A percentile compares a stretch with the other conserved stretches of the same genome.
These are phyloP conservation scores for Lepidothrix coronata DNA, from an alignment of 2,113 vertebrate species.

Conservation along the genomic window DNA sequence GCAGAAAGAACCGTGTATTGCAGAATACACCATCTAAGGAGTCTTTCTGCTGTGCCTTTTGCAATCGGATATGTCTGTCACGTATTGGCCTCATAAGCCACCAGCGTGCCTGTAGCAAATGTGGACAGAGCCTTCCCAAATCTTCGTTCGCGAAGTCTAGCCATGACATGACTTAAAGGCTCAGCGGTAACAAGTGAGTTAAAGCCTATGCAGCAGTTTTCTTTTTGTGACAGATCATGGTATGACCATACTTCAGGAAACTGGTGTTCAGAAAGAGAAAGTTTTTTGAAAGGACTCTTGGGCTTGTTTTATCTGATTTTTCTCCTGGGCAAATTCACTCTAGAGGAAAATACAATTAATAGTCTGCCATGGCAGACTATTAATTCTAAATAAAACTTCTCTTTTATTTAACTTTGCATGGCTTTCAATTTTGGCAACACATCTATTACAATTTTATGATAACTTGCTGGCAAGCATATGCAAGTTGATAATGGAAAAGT, in stretches of 20 bases:
- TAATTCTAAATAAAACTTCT: conserved; percentile 49
- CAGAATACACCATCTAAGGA: no score
- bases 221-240: conserved; percentile 15
- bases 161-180: neutral
- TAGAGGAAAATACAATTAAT: conserved; percentile 10
- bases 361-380: neutral
- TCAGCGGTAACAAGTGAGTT: neutral
- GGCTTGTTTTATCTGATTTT: neutral
- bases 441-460: conserved; percentile 17
- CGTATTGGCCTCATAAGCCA: no score
- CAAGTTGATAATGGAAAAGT: neutral
- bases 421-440: conserved; percentile 40
- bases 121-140: no score
- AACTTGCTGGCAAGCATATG: conserved; percentile 25
- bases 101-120: no score
- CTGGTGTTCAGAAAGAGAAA: conserved; percentile 1
- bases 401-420: conserved; percentile 22
- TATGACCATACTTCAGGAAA: conserved; percentile 21
- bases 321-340: conserved; percentile 13
- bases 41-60: no score
- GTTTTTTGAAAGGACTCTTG: neutral
- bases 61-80: no score
- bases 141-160: no score
- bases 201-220: neutral
- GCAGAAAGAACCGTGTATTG: no score